A percentile compares a stretch with the other conserved stretches of the same genome.
Conservation (phyloP, 2,113 vertebrate genomes). For the Anguilla japonica region DNA sequence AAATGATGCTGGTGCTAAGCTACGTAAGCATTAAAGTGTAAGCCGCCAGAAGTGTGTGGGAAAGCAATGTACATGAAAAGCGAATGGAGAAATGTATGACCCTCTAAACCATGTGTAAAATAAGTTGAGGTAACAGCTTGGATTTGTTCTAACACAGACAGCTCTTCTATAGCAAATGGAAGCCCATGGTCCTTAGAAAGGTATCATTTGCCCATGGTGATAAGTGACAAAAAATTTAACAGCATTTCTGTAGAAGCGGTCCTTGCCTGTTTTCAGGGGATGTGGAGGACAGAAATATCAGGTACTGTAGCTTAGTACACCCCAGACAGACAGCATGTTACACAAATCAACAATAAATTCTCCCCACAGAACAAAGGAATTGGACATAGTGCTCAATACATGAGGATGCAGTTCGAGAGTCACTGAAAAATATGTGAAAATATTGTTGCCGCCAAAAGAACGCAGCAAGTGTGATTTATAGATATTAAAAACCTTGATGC, state of each 20-base stretch:
- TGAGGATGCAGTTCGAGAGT: neutral
- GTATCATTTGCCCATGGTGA: too few relatives aligned
- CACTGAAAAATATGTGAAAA: neutral
- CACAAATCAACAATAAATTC: neutral
- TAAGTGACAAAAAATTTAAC: too few relatives aligned
- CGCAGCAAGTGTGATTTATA: neutral
- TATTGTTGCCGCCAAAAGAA: neutral
- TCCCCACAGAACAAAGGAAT: neutral
- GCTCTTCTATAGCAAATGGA: too few relatives aligned
- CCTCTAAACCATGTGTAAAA: too few relatives aligned
- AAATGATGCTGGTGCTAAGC: neutral
- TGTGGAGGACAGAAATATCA: neutral
- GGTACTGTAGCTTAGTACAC: neutral
- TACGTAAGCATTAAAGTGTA: neutral
- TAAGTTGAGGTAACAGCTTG: too few relatives aligned
- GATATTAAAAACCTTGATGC: neutral
- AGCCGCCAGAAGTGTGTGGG: too few relatives aligned
- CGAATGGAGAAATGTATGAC: neutral
- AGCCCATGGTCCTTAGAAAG: too few relatives aligned
- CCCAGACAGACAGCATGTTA: neutral
- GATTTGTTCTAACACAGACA: too few relatives aligned
- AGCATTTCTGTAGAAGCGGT: too few relatives aligned
- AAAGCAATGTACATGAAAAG: neutral
- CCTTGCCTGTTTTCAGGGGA: too few relatives aligned
- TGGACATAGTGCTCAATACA: neutral